These are phyloP conservation scores for Pyxicephalus adspersus DNA, from an alignment of 2,113 vertebrate genomes.

Conservation along the genomic window DNA sequence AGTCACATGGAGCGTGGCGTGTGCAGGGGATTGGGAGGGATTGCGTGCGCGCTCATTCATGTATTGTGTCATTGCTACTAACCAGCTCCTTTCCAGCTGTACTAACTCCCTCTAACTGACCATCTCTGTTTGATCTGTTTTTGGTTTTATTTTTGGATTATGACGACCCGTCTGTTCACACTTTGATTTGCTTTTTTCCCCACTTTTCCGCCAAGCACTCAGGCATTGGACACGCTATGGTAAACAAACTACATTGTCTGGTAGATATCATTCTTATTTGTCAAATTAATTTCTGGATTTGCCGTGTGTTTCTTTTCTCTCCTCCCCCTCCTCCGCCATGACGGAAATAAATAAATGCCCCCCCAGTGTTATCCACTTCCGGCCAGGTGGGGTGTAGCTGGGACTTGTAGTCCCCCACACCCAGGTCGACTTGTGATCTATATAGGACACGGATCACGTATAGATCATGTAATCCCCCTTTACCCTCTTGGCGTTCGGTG, in stretches of 20 bases:
- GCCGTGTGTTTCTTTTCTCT: constrained; percentile 92
- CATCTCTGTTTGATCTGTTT: constrained; percentile 80
- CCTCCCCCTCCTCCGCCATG: constrained; percentile 24
- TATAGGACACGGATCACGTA: constrained; percentile 7
- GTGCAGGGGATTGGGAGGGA: neutral
- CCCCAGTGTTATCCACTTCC: neutral
- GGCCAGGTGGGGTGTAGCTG: neutral
- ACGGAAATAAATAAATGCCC: constrained; percentile 45
- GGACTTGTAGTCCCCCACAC: no score
- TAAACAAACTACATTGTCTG: constrained; percentile 99
- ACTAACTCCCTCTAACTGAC: constrained; percentile 85
- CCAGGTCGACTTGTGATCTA: no score
- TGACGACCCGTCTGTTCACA: constrained; percentile 99
- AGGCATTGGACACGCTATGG: constrained; percentile 99
- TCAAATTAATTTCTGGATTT: constrained; percentile 93
- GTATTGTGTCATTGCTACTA: constrained; percentile 95
- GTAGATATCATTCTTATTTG: constrained; percentile 99
- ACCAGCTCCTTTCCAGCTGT: constrained; percentile 86
- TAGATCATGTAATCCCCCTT: neutral
- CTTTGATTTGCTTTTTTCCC: constrained; percentile 98
- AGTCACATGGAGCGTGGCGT: constrained; percentile 9
- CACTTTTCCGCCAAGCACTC: constrained; percentile 99
- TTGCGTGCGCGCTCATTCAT: constrained; percentile 81
- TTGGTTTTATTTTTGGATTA: constrained; percentile 84
- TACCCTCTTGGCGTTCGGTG: neutral